Evolutionary conservation across 2,888 invertebrate genomes (phyloP), one percentile per base, ranked within the genome.

Genomic region (Elysia crispata): DNA sequence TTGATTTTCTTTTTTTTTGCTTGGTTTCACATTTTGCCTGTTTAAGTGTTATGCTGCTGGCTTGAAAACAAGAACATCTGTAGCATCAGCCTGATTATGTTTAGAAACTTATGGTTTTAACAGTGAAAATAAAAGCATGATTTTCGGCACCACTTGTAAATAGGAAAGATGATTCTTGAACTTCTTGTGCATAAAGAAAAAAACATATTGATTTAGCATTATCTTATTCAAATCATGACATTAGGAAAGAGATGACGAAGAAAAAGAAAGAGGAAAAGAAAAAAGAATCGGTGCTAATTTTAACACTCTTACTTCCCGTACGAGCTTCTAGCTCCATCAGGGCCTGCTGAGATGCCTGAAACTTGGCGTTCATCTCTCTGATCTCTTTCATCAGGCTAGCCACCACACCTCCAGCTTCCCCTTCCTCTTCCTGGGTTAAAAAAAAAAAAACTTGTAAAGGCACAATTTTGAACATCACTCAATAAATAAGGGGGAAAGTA

Each of bases 281-380:
- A 18, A 72, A 49, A 30, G 54, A 70, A n/a, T 70, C 18, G 5
- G 20, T 20, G 13, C 23, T 41, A 6, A 11, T 41, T 11, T n/a
- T 54, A 13, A 1, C 60, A 28, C 28, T 73, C 25, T 31, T 75
- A 84, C 84, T 74, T 78, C 86, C 84, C 15, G 82, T 84, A 30
- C 84, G 70, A 49, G 81, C 81, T 72, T 86, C 84, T 77, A 87
- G 73, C 54, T 87, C 86, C 0, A 69, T 73, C 31, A 87, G 77
- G 5, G 85, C 86, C 50, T 75, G 79, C 77, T 90, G 89, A 5
- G 90, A 84, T 0, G 87, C 85, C 73, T 86, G 82, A 50, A 86
- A 86, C 80, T 90, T 90, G 64, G 86, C 86, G 76, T 86, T 88
- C 76, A 90, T 79, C 64, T 89, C 89, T 76, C 85, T 84, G 28